phyloP scores from a whole-genome alignment of 2,888 invertebrate species.

The Perizoma affinitatum region DNA sequence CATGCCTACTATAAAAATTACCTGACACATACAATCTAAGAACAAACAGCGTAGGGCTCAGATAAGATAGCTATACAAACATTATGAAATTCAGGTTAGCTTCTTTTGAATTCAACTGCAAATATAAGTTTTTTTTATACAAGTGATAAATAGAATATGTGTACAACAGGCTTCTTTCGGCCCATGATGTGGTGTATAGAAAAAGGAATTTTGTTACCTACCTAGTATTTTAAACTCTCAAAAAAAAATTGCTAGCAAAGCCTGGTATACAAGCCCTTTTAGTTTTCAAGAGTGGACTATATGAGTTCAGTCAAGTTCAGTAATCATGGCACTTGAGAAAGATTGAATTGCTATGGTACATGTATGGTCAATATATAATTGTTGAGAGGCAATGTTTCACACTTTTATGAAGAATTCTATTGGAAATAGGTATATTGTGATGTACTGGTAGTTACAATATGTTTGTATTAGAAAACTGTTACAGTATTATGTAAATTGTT shows the following conservation, averaged over 20 bases:
- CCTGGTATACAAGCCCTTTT: no score
- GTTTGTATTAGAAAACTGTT: background rate
- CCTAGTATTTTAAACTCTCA: no score
- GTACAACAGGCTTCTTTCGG: background rate
- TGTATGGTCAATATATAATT: background rate
- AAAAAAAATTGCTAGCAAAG: no score
- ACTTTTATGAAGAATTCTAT: background rate
- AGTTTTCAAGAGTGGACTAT: conserved; percentile 21
- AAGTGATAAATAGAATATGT: background rate
- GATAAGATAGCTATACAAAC: conserved; percentile 68
- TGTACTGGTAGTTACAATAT: background rate
- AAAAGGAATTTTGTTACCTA: no score
- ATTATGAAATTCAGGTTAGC: conserved; percentile 63
- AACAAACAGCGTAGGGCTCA: conserved; percentile 69
- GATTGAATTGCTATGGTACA: conserved; percentile 20
- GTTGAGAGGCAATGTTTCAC: no score
- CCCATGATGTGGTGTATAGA: no score
- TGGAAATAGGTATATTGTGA: background rate
- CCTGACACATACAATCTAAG: conserved; percentile 66
- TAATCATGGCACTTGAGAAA: conserved; percentile 29
- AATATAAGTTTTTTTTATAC: background rate
- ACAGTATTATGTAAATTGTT: no score
- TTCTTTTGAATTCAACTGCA: conserved; percentile 35
- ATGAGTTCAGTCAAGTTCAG: conserved; percentile 2
- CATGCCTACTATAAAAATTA: conserved; percentile 57